Conservation (phyloP, 1,140 invertebrate species). For the Heliconius congener region DNA sequence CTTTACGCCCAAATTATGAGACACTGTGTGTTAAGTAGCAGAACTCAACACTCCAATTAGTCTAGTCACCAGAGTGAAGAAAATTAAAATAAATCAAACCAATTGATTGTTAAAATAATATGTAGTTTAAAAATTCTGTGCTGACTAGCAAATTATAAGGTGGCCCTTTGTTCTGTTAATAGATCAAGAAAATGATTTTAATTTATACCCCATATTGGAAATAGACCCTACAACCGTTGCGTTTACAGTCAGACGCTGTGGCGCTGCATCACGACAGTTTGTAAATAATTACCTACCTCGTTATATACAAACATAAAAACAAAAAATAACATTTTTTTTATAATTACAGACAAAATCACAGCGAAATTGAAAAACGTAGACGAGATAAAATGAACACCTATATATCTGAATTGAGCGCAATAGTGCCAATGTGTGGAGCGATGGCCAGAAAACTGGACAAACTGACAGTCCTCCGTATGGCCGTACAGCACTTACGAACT, state of each 20-base stretch:
- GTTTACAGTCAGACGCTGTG: background rate
- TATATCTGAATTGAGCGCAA: slow-evolving; percentile 93
- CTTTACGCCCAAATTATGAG: background rate
- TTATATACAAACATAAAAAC: too few relatives aligned
- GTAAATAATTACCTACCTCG: too few relatives aligned
- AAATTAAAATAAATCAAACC: background rate
- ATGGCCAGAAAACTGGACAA: slow-evolving; percentile 97
- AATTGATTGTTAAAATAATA: too few relatives aligned
- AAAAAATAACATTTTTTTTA: too few relatives aligned
- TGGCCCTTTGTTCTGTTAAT: too few relatives aligned
- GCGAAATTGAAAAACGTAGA: slow-evolving; percentile 96
- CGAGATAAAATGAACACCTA: slow-evolving; percentile 98
- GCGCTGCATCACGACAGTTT: background rate
- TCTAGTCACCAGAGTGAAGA: background rate
- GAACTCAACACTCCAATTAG: background rate
- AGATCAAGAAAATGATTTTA: too few relatives aligned
- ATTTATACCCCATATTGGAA: too few relatives aligned
- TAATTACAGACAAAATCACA: slow-evolving; percentile 91
- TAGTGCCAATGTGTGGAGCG: slow-evolving; percentile 96
- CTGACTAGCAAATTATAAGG: too few relatives aligned
- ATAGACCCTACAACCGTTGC: background rate
- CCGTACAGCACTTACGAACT: slow-evolving; percentile 92
- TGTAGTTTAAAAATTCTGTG: too few relatives aligned
- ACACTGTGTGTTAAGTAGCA: background rate
- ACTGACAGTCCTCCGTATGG: slow-evolving; percentile 95